These are phyloP conservation scores for Penaeus chinensis DNA, from an alignment of 1,140 invertebrate species.

Conservation along the genomic window DNA sequence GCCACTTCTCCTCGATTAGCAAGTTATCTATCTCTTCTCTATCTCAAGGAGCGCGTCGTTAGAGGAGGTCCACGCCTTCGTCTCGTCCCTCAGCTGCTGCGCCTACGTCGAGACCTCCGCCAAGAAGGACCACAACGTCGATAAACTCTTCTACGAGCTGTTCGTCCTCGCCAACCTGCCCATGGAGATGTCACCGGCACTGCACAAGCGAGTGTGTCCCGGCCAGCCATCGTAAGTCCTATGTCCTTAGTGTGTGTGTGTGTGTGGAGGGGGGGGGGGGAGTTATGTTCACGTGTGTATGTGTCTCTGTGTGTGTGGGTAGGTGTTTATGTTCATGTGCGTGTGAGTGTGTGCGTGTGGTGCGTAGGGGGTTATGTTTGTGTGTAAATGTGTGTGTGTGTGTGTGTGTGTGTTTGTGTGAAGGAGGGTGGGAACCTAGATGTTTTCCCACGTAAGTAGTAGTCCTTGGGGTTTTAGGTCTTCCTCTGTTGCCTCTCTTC, in stretches of 20 bases:
- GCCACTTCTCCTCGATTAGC: not conserved
- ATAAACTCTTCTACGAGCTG: constrained; percentile 84
- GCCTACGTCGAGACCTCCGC: constrained; percentile 86
- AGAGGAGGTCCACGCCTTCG: constrained; percentile 54
- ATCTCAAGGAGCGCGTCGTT: constrained; percentile 16
- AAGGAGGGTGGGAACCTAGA: too few relatives aligned
- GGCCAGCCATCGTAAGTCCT: constrained; percentile 64
- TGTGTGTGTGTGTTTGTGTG: too few relatives aligned
- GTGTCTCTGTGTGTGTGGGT: too few relatives aligned
- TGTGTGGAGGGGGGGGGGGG: not conserved
- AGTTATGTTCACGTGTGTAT: too few relatives aligned
- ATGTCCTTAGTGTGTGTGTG: not conserved
- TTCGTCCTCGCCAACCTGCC: constrained; percentile 84
- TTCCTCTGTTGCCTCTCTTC: too few relatives aligned
- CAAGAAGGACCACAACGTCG: constrained; percentile 81
- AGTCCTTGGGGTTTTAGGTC: too few relatives aligned
- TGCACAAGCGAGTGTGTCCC: constrained; percentile 73
- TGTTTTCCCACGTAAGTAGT: too few relatives aligned
- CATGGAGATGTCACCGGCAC: constrained; percentile 88
- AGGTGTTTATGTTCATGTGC: not conserved
- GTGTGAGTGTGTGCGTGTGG: not conserved
- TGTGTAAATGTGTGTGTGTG: not conserved
- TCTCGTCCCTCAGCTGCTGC: constrained; percentile 70
- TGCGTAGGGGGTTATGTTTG: too few relatives aligned
- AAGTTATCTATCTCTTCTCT: not conserved